phyloP scores from a whole-genome alignment of 2,888 invertebrate genomes.

The Charanyca ferruginea region DNA sequence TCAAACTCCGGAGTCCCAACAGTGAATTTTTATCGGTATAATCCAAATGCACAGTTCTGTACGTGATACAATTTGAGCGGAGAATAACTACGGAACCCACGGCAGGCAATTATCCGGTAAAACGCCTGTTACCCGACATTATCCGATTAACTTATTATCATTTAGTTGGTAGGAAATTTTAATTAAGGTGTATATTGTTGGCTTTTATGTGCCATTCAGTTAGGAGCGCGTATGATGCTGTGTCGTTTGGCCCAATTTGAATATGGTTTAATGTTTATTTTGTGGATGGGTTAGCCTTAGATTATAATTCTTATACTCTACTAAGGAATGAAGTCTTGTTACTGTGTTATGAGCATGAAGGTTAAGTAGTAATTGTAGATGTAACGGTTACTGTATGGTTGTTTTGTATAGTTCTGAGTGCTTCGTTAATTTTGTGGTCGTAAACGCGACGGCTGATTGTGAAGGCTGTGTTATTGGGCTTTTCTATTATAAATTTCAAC shows the following conservation, averaged over 20 bases:
- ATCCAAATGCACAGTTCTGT: constrained; percentile 38
- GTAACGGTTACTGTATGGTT: background rate
- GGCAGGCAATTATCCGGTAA: constrained; percentile 74
- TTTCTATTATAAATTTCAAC: too few species aligned
- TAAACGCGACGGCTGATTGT: too few species aligned
- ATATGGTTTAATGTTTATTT: constrained; percentile 43
- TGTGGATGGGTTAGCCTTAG: constrained; percentile 11
- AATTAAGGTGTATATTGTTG: constrained; percentile 71
- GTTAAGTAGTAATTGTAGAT: background rate
- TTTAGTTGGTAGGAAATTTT: constrained; percentile 79
- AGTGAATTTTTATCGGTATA: constrained; percentile 46
- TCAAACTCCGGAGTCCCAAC: constrained; percentile 22
- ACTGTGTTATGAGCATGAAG: background rate
- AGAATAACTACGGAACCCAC: constrained; percentile 67
- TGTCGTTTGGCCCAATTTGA: constrained; percentile 27
- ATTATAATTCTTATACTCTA: constrained; percentile 12
- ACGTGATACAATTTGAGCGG: constrained; percentile 58
- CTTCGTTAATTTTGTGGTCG: too few species aligned
- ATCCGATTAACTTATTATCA: constrained; percentile 81
- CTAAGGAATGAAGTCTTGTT: background rate
- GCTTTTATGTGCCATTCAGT: constrained; percentile 61
- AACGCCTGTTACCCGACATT: constrained; percentile 76
- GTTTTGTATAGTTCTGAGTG: background rate
- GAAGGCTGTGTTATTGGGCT: too few species aligned
- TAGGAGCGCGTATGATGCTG: constrained; percentile 42